phyloP scores from a whole-genome alignment of 2,888 invertebrate species.

The Synergus japonicus region DNA sequence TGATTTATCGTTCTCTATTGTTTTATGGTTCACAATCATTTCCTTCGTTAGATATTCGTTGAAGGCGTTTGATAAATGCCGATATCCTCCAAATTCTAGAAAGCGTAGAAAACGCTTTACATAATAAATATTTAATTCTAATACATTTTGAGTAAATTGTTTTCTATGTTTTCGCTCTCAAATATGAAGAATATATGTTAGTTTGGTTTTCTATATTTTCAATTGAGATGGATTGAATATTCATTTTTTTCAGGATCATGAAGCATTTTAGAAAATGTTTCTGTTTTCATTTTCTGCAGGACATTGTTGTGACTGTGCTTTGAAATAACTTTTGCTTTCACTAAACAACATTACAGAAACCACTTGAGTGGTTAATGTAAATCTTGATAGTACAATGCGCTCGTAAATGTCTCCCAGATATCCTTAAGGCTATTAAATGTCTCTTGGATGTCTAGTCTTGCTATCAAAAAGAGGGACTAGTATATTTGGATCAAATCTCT shows the following conservation, averaged over 20 bases:
- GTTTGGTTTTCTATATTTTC: background rate
- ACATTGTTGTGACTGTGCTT: background rate
- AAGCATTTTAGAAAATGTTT: background rate
- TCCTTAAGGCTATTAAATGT: slow-evolving; percentile 29
- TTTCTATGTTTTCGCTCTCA: too few relatives aligned
- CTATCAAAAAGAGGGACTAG: slow-evolving; percentile 7
- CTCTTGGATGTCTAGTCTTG: slow-evolving; percentile 31
- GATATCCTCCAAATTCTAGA: too few relatives aligned
- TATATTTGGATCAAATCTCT: slow-evolving; percentile 14
- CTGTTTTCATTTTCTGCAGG: background rate
- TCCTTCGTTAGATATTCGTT: background rate
- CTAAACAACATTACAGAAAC: slow-evolving; percentile 31
- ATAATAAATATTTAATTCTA: too few relatives aligned
- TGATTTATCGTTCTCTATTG: background rate
- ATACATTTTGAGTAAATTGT: too few relatives aligned
- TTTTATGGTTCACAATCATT: background rate
- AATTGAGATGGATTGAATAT: background rate
- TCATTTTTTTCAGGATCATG: background rate
- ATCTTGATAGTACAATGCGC: slow-evolving; percentile 31
- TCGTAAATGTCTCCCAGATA: slow-evolving; percentile 38
- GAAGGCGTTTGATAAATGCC: too few relatives aligned
- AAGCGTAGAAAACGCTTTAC: background rate
- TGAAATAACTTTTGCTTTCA: slow-evolving; percentile 17
- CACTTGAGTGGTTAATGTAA: slow-evolving; percentile 34
- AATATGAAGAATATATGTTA: background rate